phyloP scores from a whole-genome alignment of 2,797 vertebrate species.

The Artibeus jamaicensis region DNA sequence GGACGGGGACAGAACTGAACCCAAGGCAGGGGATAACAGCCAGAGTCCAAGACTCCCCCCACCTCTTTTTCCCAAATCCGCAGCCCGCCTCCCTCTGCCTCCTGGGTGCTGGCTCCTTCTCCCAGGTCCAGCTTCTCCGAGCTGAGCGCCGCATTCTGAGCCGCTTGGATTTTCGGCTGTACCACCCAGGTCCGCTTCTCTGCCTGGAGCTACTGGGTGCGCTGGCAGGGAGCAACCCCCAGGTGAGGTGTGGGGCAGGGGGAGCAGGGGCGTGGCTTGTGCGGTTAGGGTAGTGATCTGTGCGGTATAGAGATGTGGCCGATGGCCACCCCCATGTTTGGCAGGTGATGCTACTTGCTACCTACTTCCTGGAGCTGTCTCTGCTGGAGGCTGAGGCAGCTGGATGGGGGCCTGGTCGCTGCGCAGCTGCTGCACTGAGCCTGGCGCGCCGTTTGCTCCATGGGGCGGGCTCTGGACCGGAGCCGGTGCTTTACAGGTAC shows the following conservation, averaged over 20 bases:
- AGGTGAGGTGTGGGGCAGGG: constrained; percentile 75
- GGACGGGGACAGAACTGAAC: background rate
- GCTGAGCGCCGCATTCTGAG: constrained; percentile 89
- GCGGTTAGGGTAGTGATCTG: background rate
- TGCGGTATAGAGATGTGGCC: background rate
- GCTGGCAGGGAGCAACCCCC: constrained; percentile 81
- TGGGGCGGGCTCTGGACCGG: constrained; percentile 63
- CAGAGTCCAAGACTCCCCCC: background rate
- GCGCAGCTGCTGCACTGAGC: constrained; percentile 87
- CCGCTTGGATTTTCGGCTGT: constrained; percentile 86
- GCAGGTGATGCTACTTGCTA: constrained; percentile 87
- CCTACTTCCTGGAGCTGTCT: constrained; percentile 90
- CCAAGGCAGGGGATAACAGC: background rate
- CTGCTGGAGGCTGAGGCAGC: constrained; percentile 87
- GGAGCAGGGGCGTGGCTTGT: background rate
- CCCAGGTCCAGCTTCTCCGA: constrained; percentile 85
- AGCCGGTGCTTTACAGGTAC: constrained; percentile 64
- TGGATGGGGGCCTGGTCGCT: constrained; percentile 84
- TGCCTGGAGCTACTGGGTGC: constrained; percentile 86
- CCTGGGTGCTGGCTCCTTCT: constrained; percentile 89
- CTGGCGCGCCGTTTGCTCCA: constrained; percentile 85
- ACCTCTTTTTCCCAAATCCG: too few species aligned
- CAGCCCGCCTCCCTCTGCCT: constrained; percentile 90
- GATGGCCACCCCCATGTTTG: background rate
- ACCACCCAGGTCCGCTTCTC: constrained; percentile 85